These are phyloP conservation scores for Nasalis larvatus DNA, from an alignment of 2,113 vertebrate genomes.

Conservation along the genomic window DNA sequence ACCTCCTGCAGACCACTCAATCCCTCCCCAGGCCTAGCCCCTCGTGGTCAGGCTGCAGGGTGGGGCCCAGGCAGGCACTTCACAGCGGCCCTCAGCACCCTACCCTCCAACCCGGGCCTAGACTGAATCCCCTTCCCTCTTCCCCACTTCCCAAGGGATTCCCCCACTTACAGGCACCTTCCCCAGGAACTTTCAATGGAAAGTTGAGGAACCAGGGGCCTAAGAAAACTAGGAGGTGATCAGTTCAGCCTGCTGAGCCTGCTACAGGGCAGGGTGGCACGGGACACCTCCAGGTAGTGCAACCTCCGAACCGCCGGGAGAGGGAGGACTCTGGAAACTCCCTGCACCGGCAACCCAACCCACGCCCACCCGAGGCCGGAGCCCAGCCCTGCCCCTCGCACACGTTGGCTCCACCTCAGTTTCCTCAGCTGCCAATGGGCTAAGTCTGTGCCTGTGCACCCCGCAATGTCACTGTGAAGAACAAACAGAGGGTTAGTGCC, in stretches of 20 bases:
- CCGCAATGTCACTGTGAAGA: not conserved
- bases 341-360: not conserved
- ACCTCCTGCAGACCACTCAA: not conserved
- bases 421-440: not conserved
- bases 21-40: not conserved
- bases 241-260: not conserved
- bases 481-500: not conserved
- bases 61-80: rapidly evolving
- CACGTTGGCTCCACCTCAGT: not conserved
- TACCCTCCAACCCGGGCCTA: not conserved
- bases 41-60: not conserved
- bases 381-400: not conserved
- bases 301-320: rapidly evolving
- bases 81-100: not conserved
- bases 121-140: not conserved
- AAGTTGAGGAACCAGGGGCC: not conserved
- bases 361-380: rapidly evolving
- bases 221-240: not conserved
- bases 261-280: no score
- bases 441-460: not conserved
- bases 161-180: not conserved
- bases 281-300: not conserved
- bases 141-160: not conserved
- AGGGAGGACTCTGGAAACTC: not conserved
- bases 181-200: not conserved